Evolutionary conservation across 37 sponge, comb jelly and placozoan genomes (phyloP).

Genomic region (Geodia barretti): DNA sequence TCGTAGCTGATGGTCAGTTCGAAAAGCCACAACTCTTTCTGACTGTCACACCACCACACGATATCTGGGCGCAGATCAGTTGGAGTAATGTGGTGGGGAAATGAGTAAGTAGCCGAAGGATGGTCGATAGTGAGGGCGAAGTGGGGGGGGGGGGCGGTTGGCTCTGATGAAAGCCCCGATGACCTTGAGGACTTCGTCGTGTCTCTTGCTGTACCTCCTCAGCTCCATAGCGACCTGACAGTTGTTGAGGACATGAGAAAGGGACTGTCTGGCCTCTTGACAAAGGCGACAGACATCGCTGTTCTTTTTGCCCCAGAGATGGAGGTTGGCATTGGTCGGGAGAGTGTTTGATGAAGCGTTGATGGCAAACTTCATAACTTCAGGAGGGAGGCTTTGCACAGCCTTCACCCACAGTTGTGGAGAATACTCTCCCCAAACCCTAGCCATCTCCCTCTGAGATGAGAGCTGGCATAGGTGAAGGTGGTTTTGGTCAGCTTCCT

Average conservation of each 20-base stretch:
- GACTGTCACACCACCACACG: too few species aligned
- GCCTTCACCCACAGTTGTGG: background rate
- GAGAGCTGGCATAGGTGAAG: background rate
- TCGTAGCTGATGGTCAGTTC: too few species aligned
- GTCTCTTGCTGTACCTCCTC: background rate
- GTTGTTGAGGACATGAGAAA: constrained; percentile 3
- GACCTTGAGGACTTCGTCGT: background rate
- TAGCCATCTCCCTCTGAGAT: background rate
- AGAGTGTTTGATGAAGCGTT: constrained; percentile 5
- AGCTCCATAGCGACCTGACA: background rate
- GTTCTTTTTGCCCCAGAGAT: background rate
- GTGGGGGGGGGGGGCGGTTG: too few species aligned
- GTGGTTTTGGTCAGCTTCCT: background rate
- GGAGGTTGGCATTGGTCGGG: constrained; percentile 2
- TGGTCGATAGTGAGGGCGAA: too few species aligned
- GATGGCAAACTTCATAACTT: background rate
- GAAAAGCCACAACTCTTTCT: too few species aligned
- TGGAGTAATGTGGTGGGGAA: too few species aligned
- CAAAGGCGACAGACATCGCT: too few species aligned
- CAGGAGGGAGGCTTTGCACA: background rate
- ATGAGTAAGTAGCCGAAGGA: too few species aligned
- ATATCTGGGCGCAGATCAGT: too few species aligned
- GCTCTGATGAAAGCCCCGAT: too few species aligned
- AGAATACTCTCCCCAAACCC: background rate
- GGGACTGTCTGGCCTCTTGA: too few species aligned